phyloP scores from a whole-genome alignment of 2,797 vertebrate species.

The Crypturellus tataupa region DNA sequence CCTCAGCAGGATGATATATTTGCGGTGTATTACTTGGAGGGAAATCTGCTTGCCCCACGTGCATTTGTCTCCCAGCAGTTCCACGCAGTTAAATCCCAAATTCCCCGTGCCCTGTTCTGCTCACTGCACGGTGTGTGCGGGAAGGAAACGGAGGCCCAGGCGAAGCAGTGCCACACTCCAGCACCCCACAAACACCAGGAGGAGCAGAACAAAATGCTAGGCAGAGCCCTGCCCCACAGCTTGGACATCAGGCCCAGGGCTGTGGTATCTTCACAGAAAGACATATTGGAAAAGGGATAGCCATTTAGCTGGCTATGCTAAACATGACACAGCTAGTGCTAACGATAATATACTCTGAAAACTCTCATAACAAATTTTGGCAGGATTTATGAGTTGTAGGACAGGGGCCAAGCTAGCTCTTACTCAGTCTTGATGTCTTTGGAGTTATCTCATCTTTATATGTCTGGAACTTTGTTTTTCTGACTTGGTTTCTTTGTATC shows the following conservation, averaged over 20 bases:
- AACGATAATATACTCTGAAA: background rate
- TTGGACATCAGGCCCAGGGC: background rate
- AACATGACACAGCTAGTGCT: background rate
- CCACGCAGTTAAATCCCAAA: background rate
- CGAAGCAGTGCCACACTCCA: background rate
- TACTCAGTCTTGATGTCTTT: slow-evolving; percentile 16
- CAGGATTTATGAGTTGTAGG: slow-evolving; percentile 45
- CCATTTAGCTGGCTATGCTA: background rate
- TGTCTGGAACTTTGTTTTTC: slow-evolving; percentile 55
- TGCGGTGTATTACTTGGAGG: background rate
- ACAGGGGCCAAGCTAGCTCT: slow-evolving; percentile 46
- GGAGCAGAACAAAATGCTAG: background rate
- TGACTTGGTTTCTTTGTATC: slow-evolving; percentile 33
- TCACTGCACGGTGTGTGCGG: background rate
- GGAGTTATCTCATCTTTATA: slow-evolving; percentile 50
- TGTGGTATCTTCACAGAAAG: background rate
- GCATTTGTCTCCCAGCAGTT: background rate
- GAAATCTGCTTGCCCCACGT: background rate
- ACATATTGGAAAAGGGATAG: background rate
- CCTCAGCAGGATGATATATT: background rate
- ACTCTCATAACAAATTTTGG: background rate
- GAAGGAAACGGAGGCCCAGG: background rate
- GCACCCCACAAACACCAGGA: background rate
- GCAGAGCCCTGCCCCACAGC: background rate
- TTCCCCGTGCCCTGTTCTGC: background rate